Percentiles rank a stretch among this genome's conserved stretches.
Evolutionary conservation across 2,888 invertebrate genomes (phyloP).

Genomic region (Nemotelus nigrinus): DNA sequence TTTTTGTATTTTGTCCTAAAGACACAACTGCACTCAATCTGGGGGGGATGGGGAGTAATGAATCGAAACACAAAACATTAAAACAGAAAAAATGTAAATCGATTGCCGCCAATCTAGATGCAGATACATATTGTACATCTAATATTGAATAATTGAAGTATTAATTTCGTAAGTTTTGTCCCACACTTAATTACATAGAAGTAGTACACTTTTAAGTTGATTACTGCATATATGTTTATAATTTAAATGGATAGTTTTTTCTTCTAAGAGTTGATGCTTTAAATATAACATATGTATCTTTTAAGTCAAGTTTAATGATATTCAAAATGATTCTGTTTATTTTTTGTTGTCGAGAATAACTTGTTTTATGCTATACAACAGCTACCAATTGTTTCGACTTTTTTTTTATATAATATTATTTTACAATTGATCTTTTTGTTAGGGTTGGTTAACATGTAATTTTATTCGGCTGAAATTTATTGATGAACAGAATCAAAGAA

Average conservation of each 20-base stretch:
- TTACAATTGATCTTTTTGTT: no score
- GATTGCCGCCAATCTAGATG: background rate
- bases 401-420: background rate
- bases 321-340: background rate
- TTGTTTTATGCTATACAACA: background rate
- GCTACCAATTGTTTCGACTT: background rate
- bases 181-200: background rate
- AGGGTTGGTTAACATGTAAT: no score
- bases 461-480: no score
- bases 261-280: no score
- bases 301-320: background rate
- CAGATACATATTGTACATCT: slow-evolving; percentile 5
- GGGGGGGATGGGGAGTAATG: background rate
- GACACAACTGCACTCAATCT: slow-evolving; percentile 32
- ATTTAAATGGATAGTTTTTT: no score
- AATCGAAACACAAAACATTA: background rate
- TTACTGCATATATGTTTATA: no score
- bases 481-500: no score
- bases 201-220: background rate
- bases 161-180: background rate
- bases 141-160: background rate
- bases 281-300: no score
- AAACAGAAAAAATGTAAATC: background rate
- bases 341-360: background rate
- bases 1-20: slow-evolving; percentile 27